Percentiles rank a stretch among this genome's conserved stretches.
Conservation (phyloP, 2,797 vertebrate genomes). For the Chaetodon trifasciatus region DNA sequence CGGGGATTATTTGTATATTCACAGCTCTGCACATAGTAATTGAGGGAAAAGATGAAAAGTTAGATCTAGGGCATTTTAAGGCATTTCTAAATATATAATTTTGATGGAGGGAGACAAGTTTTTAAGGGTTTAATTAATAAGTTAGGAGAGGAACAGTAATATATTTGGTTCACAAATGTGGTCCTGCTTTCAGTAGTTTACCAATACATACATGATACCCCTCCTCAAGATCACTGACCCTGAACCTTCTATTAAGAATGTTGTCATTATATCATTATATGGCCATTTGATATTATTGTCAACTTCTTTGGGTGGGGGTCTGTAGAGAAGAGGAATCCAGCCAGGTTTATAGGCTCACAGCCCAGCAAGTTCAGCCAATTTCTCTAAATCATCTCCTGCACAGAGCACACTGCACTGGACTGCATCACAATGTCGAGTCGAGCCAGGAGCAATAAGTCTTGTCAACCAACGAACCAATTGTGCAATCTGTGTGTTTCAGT, state of each 20-base stretch:
- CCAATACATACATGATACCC: neutral
- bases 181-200: neutral
- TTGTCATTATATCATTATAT: constrained; percentile 25
- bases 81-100: too few species aligned
- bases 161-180: neutral
- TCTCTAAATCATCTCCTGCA: constrained; percentile 19
- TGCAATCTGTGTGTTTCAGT: neutral
- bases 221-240: neutral
- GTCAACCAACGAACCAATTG: neutral
- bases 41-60: too few species aligned
- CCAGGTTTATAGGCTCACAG: constrained; percentile 14
- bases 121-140: too few species aligned
- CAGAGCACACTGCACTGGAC: neutral
- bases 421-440: neutral
- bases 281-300: constrained; percentile 33
- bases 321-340: constrained; percentile 17
- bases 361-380: neutral
- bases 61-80: too few species aligned
- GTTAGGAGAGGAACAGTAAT: too few species aligned
- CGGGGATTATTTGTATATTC: too few species aligned
- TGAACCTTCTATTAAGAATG: constrained; percentile 12
- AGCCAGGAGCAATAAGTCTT: neutral
- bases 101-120: too few species aligned
- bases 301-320: neutral
- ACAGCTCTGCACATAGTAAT: too few species aligned